Conservation (phyloP, 1,140 invertebrate genomes). For the Apis mellifera region Amel_HAv3.1 CM009932.2:6986501-6987000, state of each 20-base stretch:
- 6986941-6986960: background rate
- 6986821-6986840: background rate
- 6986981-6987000: too few species aligned
- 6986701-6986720: background rate
- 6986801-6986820: background rate
- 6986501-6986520: conserved; percentile 39
- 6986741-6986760: background rate
- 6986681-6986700: conserved; percentile 85
- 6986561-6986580: conserved; percentile 83
- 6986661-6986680: conserved; percentile 73
- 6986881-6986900: background rate
- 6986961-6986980: background rate
- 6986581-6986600: conserved; percentile 86
- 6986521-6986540: conserved; percentile 37
- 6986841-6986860: background rate
- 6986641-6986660: conserved; percentile 75
- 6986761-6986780: background rate
- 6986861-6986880: background rate
- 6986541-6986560: conserved; percentile 53
- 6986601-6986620: conserved; percentile 80
- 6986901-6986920: background rate
- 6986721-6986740: background rate
- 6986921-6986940: conserved; percentile 2
- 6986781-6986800: background rate
- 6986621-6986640: conserved; percentile 66